These are phyloP conservation scores for Perca fluviatilis DNA, from an alignment of 2,113 vertebrate species.

Conservation along the genomic window DNA sequence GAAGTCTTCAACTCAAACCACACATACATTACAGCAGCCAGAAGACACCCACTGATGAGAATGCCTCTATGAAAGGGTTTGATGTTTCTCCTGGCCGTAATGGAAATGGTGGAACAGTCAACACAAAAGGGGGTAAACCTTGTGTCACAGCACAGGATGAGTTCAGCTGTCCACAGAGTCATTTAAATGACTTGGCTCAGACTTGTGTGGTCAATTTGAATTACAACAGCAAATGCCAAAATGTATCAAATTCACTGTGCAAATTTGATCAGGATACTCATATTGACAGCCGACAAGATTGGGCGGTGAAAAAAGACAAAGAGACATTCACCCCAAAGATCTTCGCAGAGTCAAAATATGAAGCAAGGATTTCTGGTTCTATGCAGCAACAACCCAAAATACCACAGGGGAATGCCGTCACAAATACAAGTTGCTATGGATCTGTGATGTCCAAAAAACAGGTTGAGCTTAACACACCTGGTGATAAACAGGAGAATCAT, in stretches of 20 bases:
- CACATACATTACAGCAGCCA: slow-evolving; percentile 3
- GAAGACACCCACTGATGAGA: not conserved
- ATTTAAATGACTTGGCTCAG: slow-evolving; percentile 18
- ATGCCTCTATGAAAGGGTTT: not conserved
- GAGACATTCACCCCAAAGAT: not conserved
- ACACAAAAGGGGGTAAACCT: not conserved
- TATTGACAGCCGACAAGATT: slow-evolving; percentile 7
- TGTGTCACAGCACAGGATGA: slow-evolving; percentile 15
- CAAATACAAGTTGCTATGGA: slow-evolving; percentile 1
- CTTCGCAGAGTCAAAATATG: not conserved
- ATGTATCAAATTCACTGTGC: not conserved
- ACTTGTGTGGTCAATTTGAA: slow-evolving; percentile 35
- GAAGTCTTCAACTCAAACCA: slow-evolving; percentile 8
- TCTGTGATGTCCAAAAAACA: slow-evolving; percentile 41
- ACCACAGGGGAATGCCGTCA: slow-evolving; percentile 14
- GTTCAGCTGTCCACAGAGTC: not conserved
- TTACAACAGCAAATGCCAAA: slow-evolving; percentile 30
- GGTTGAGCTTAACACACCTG: not conserved
- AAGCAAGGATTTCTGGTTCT: slow-evolving; percentile 11
- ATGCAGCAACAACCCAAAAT: not conserved
- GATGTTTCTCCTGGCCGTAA: not conserved
- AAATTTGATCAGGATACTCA: slow-evolving; percentile 6
- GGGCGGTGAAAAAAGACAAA: slow-evolving; percentile 20
- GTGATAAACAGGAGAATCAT: slow-evolving; percentile 7
- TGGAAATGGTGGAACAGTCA: not conserved